Evolutionary conservation across 2,888 invertebrate species (phyloP).

Genomic region (Campoletis raptor): DNA sequence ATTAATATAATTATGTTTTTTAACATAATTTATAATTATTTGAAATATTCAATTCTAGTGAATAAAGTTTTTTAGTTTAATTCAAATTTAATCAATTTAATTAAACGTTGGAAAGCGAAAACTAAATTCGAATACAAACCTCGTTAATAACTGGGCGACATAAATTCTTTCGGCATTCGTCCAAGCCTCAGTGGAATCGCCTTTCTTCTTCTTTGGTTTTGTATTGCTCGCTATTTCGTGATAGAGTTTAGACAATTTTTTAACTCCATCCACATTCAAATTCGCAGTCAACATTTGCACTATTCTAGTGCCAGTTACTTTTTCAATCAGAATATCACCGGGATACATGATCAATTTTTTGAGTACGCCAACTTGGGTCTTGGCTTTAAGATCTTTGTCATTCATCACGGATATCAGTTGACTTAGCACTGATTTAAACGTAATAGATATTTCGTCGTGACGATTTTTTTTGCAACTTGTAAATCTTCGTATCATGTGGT

Average conservation of each 20-base stretch:
- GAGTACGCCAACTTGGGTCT: constrained; percentile 87
- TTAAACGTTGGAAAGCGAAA: not conserved
- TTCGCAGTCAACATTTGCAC: constrained; percentile 88
- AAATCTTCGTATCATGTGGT: constrained; percentile 88
- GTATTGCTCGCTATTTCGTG: constrained; percentile 87
- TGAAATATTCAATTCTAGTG: too few relatives aligned
- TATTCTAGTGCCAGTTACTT: constrained; percentile 89
- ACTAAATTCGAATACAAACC: constrained; percentile 70
- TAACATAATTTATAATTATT: not conserved
- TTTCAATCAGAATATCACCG: constrained; percentile 91
- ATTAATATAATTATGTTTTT: not conserved
- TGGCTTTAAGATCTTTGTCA: constrained; percentile 85
- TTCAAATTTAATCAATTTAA: too few relatives aligned
- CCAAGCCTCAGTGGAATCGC: constrained; percentile 87
- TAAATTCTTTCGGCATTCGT: constrained; percentile 89
- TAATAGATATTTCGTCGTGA: constrained; percentile 87
- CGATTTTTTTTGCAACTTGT: constrained; percentile 87
- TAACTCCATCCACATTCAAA: constrained; percentile 88
- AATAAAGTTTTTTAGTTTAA: too few relatives aligned
- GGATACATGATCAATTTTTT: constrained; percentile 89
- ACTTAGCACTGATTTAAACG: constrained; percentile 87
- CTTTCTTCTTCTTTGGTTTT: constrained; percentile 86
- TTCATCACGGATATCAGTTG: constrained; percentile 86
- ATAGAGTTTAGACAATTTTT: constrained; percentile 88
- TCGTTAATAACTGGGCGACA: constrained; percentile 87